Conservation (phyloP, 2,888 invertebrate species). For the Catocala nupta region DNA sequence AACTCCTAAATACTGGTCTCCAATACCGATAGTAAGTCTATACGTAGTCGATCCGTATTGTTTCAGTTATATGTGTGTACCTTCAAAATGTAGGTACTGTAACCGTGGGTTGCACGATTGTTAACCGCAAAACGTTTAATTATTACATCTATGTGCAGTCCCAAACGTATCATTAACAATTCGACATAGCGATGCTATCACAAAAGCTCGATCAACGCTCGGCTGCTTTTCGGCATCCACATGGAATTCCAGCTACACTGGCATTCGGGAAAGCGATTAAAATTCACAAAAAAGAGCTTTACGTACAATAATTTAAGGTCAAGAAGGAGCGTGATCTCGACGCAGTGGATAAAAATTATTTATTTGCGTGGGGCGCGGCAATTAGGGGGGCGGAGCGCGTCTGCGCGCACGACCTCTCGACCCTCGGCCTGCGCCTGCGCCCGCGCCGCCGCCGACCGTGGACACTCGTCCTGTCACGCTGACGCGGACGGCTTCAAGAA, state of each 20-base stretch:
- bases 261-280: slow-evolving; percentile 77
- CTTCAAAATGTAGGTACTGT: neutral
- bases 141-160: slow-evolving; percentile 65
- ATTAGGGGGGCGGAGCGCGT: slow-evolving; percentile 85
- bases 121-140: slow-evolving; percentile 55
- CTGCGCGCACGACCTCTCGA: slow-evolving; percentile 83
- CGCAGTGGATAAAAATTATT: slow-evolving; percentile 84
- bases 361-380: slow-evolving; percentile 86
- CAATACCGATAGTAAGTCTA: slow-evolving; percentile 4
- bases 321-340: slow-evolving; percentile 80
- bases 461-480: slow-evolving; percentile 69
- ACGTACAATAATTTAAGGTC: slow-evolving; percentile 82
- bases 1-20: slow-evolving; percentile 40
- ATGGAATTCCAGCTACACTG: slow-evolving; percentile 56
- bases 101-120: slow-evolving; percentile 23
- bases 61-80: neutral
- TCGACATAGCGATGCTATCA: slow-evolving; percentile 75
- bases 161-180: slow-evolving; percentile 77
- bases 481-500: slow-evolving; percentile 59
- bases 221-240: slow-evolving; percentile 57
- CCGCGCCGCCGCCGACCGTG: slow-evolving; percentile 43
- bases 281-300: slow-evolving; percentile 76
- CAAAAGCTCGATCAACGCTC: slow-evolving; percentile 65
- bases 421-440: slow-evolving; percentile 65
- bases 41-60: neutral